A percentile compares a stretch with the other conserved stretches of the same genome.
Conservation (phyloP, 2,797 vertebrate species). For the Enoplosus armatus region DNA sequence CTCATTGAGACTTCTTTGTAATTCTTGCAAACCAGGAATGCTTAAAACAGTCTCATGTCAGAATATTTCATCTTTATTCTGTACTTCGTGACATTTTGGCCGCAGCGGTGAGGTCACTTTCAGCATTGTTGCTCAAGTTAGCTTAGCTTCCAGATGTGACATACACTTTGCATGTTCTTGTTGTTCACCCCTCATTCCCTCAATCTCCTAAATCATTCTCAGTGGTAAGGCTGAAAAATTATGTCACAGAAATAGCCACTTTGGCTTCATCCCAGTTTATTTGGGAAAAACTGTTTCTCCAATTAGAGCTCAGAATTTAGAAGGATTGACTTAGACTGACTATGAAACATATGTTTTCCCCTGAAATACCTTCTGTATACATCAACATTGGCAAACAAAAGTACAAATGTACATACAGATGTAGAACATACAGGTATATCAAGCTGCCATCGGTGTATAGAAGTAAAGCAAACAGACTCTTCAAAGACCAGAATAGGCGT, state of each 20-base stretch:
- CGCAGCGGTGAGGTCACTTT: neutral
- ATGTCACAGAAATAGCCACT: neutral
- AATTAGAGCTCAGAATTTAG: neutral
- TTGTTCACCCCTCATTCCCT: conserved; percentile 1
- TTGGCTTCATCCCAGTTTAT: conserved; percentile 2
- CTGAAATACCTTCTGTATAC: neutral
- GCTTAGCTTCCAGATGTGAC: neutral
- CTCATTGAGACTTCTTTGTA: neutral
- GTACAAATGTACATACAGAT: neutral
- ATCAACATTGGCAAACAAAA: neutral
- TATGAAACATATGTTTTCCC: too few relatives aligned
- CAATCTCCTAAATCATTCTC: neutral
- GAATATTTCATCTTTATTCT: neutral
- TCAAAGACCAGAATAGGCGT: neutral
- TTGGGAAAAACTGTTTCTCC: neutral
- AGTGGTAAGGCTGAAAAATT: neutral
- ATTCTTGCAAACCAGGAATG: neutral
- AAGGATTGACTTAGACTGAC: neutral
- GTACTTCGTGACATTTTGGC: neutral
- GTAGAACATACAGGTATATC: neutral
- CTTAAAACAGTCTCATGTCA: conserved; percentile 1
- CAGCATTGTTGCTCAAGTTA: neutral
- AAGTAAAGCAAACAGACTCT: neutral
- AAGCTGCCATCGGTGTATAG: neutral
- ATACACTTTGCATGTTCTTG: conserved; percentile 1